Conservation (phyloP, 2,888 invertebrate species). For the Furcula furcula region DNA sequence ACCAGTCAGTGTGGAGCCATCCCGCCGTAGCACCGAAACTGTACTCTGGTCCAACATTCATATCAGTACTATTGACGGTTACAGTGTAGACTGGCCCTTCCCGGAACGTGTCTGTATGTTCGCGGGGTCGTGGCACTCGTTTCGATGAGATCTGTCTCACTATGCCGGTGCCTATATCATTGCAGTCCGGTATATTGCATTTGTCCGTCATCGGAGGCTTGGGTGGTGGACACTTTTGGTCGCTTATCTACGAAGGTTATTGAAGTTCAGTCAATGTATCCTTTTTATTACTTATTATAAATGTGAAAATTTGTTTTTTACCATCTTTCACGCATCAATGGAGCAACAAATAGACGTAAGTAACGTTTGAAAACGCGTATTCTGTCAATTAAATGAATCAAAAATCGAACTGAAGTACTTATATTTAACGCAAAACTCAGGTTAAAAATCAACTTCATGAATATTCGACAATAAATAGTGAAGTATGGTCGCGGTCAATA, state of each 20-base stretch:
- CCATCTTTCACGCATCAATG: no score
- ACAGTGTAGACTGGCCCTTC: constrained; percentile 69
- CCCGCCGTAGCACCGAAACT: constrained; percentile 62
- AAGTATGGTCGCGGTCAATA: no score
- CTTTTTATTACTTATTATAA: neutral
- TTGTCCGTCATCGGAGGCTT: constrained; percentile 56
- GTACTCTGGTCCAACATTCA: constrained; percentile 65
- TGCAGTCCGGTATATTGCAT: constrained; percentile 63
- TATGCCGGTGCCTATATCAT: constrained; percentile 28
- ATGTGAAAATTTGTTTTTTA: no score
- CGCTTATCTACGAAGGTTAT: constrained; percentile 54
- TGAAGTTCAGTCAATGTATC: constrained; percentile 1
- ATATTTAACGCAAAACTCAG: no score
- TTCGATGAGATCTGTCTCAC: constrained; percentile 46
- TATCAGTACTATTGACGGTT: constrained; percentile 54
- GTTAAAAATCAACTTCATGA: no score
- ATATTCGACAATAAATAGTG: no score
- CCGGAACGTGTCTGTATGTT: constrained; percentile 54
- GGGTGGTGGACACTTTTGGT: constrained; percentile 58
- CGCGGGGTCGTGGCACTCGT: constrained; percentile 37
- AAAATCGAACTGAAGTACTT: no score
- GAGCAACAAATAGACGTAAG: no score
- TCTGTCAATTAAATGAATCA: no score
- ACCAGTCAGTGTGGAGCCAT: constrained; percentile 83
- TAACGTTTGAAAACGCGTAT: no score